Evolutionary conservation across 2,113 vertebrate species (phyloP).

Genomic region (Lampris incognitus): DNA sequence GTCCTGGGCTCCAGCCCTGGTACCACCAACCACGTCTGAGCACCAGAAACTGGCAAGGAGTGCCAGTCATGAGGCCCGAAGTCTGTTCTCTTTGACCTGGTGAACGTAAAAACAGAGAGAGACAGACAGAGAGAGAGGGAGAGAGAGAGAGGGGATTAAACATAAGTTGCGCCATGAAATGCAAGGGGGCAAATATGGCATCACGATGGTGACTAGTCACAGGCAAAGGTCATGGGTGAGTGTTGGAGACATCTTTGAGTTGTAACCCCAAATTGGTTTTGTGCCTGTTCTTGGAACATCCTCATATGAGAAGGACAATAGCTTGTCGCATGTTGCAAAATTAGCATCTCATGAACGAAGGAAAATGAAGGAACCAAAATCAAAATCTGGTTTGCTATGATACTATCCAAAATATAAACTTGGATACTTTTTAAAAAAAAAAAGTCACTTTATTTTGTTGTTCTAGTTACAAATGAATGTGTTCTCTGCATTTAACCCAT

Average conservation of each 20-base stretch:
- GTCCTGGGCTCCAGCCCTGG: conserved; percentile 95
- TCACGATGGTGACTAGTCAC: neutral
- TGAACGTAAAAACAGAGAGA: conserved; percentile 40
- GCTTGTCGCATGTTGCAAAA: too few relatives aligned
- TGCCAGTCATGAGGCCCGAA: conserved; percentile 98
- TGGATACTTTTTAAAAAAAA: too few relatives aligned
- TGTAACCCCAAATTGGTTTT: neutral
- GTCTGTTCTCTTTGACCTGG: conserved; percentile 95
- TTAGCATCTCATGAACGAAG: too few relatives aligned
- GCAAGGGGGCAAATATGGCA: too few relatives aligned
- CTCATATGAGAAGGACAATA: too few relatives aligned
- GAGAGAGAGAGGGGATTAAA: neutral
- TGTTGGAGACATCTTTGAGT: neutral
- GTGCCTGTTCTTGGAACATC: neutral
- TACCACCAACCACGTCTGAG: conserved; percentile 92
- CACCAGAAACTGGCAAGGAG: conserved; percentile 91
- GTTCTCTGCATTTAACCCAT: too few relatives aligned
- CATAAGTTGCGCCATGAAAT: too few relatives aligned
- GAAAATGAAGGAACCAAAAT: too few relatives aligned
- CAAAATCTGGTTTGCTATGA: too few relatives aligned
- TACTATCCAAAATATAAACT: too few relatives aligned
- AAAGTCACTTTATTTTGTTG: too few relatives aligned
- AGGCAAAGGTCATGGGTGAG: neutral
- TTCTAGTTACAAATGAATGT: too few relatives aligned
- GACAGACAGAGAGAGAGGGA: neutral